phyloP scores from a whole-genome alignment of 1,140 invertebrate species.

The Pogonus chalceus region DNA sequence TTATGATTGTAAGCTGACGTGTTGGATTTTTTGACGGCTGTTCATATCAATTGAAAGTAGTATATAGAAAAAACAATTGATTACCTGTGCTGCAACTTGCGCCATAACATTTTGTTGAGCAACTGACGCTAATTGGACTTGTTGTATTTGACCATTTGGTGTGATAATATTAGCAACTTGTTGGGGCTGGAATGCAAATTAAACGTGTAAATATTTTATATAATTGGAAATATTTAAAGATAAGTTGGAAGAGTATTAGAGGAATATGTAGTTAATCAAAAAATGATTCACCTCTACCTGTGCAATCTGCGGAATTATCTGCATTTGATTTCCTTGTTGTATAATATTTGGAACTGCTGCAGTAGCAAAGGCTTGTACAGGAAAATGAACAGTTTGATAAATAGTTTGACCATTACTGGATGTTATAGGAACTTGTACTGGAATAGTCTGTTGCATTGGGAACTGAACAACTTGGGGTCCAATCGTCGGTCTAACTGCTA shows the following conservation, averaged over 20 bases:
- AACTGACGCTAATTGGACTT: constrained; percentile 64
- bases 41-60: no score
- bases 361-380: constrained; percentile 62
- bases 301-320: constrained; percentile 65
- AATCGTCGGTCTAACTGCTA: constrained; percentile 52
- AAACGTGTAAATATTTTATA: no score
- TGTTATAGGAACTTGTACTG: constrained; percentile 85
- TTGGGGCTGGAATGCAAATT: constrained; percentile 35
- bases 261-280: neutral
- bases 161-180: constrained; percentile 79
- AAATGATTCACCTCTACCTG: constrained; percentile 45
- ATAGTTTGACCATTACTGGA: constrained; percentile 83
- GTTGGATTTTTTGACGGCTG: no score
- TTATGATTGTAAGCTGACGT: no score
- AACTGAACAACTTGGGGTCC: constrained; percentile 67
- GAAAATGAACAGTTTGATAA: constrained; percentile 87
- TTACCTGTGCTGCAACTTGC: constrained; percentile 22
- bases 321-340: constrained; percentile 43
- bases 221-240: no score
- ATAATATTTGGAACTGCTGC: constrained; percentile 44
- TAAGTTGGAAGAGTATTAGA: neutral
- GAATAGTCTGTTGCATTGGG: constrained; percentile 75
- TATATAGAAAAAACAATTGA: constrained; percentile 12
- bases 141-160: constrained; percentile 77
- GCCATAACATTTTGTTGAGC: constrained; percentile 29